Evolutionary conservation across 2,113 vertebrate species (phyloP).

Genomic region (Seriola aureovittata): DNA sequence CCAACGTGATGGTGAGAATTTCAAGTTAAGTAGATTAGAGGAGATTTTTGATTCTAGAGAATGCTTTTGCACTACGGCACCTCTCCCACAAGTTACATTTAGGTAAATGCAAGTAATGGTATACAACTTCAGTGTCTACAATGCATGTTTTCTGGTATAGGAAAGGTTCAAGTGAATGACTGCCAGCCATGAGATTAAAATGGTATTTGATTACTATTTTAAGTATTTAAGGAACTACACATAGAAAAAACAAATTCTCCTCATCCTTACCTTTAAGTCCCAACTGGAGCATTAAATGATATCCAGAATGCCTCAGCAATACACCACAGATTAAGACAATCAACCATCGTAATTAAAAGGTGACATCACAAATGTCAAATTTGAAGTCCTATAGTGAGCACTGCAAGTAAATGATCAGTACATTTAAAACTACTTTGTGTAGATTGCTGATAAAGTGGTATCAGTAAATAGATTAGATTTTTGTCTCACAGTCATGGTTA

Average conservation of each 20-base stretch:
- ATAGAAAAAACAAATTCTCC: neutral
- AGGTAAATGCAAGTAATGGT: conserved; percentile 34
- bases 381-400: conserved; percentile 11
- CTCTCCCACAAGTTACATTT: conserved; percentile 30
- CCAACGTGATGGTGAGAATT: neutral
- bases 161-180: conserved; percentile 19
- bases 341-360: neutral
- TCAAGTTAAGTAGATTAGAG: conserved; percentile 6
- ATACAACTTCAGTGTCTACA: neutral
- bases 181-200: conserved; percentile 40
- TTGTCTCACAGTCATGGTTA: conserved; percentile 22
- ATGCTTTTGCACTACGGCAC: conserved; percentile 57
- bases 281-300: conserved; percentile 7
- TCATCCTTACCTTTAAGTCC: neutral
- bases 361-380: conserved; percentile 4
- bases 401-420: conserved; percentile 31
- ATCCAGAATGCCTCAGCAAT: conserved; percentile 53
- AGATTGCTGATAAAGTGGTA: conserved; percentile 17
- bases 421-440: neutral
- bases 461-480: conserved; percentile 18
- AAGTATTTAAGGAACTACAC: neutral
- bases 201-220: neutral
- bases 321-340: conserved; percentile 66
- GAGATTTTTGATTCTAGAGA: neutral
- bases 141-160: neutral